Evolutionary conservation across 2,888 invertebrate genomes (phyloP).

Genomic region (Autographa pulchrina): DNA sequence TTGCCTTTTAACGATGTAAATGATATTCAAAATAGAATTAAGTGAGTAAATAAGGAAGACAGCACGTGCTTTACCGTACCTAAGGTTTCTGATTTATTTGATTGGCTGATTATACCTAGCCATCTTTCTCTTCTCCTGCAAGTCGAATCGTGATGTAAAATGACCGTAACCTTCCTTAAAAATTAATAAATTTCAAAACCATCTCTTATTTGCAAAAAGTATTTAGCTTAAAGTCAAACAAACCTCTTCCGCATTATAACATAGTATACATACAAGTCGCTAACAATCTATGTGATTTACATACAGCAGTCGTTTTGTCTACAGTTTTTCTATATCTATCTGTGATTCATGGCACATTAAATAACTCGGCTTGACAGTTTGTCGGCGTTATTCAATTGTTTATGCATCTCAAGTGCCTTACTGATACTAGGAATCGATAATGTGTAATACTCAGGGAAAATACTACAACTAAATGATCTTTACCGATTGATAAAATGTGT

Average conservation of each 20-base stretch:
- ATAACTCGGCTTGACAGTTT: constrained; percentile 16
- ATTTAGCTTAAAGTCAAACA: no score
- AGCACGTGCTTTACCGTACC: no score
- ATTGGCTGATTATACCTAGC: no score
- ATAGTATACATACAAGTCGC: neutral
- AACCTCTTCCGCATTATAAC: no score
- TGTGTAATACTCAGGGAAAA: neutral
- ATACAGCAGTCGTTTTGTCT: constrained; percentile 12
- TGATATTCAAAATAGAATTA: no score
- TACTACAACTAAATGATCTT: neutral
- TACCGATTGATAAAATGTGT: neutral
- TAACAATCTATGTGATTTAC: neutral
- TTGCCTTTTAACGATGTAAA: neutral
- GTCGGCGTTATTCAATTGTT: constrained; percentile 38
- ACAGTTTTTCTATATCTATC: constrained; percentile 8
- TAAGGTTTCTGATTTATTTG: no score
- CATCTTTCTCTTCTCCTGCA: no score
- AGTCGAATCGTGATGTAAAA: no score
- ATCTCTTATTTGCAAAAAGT: neutral
- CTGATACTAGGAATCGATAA: neutral
- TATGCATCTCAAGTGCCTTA: constrained; percentile 17
- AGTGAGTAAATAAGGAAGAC: no score
- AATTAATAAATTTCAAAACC: no score
- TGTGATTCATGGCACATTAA: constrained; percentile 30
- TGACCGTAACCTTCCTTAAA: no score